phyloP scores from a whole-genome alignment of 2,797 vertebrate genomes.

The Cyclopterus lumpus region DNA sequence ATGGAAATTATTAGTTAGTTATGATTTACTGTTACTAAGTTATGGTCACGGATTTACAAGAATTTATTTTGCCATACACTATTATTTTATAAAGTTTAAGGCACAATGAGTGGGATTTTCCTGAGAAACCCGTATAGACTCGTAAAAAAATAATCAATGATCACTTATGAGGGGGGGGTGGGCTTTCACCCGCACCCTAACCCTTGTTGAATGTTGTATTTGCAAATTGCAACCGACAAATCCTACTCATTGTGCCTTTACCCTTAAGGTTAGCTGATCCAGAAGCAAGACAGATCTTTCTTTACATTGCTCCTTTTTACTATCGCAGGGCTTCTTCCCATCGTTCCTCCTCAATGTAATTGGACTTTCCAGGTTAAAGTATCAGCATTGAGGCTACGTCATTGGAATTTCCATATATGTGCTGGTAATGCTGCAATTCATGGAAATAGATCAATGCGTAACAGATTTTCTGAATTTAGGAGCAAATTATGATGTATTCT shows the following conservation, averaged over 20 bases:
- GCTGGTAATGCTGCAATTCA: not conserved
- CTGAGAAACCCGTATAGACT: not conserved
- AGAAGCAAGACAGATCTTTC: not conserved
- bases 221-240: not conserved
- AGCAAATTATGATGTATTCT: constrained; percentile 20
- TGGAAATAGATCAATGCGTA: not conserved
- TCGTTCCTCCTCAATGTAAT: not conserved
- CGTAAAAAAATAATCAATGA: not conserved
- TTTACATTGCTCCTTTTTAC: not conserved
- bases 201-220: not conserved
- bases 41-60: not conserved
- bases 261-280: not conserved
- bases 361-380: not conserved
- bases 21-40: constrained; percentile 9
- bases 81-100: not conserved
- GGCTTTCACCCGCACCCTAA: not conserved
- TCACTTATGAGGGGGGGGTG: not conserved
- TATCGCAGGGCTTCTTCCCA: not conserved
- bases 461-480: constrained; percentile 15
- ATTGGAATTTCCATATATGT: not conserved
- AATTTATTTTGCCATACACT: not conserved
- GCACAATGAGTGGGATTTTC: not conserved
- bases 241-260: not conserved
- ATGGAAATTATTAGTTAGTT: constrained; percentile 18
- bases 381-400: not conserved